Evolutionary conservation across 2,797 vertebrate genomes (phyloP).

Genomic region (Microcaecilia unicolor): DNA sequence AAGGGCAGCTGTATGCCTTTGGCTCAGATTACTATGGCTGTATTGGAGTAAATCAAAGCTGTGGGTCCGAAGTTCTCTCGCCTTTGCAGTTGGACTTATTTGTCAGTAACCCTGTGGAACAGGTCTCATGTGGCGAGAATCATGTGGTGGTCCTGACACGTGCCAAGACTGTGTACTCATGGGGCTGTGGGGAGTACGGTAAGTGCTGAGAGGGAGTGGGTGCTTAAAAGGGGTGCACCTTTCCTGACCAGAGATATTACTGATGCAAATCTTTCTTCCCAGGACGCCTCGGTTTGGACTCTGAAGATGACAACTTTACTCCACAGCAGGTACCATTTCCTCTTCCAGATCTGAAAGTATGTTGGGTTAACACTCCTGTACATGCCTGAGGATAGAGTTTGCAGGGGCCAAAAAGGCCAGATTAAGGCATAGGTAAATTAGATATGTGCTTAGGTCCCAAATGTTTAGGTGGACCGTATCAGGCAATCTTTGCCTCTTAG

Average conservation of each 20-base stretch:
- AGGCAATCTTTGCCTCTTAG: too few relatives aligned
- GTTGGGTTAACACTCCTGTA: too few relatives aligned
- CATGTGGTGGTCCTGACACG: conserved; percentile 87
- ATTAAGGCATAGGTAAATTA: too few relatives aligned
- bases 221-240: too few relatives aligned
- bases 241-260: neutral
- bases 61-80: conserved; percentile 76
- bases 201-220: conserved; percentile 21
- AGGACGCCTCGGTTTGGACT: conserved; percentile 93
- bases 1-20: conserved; percentile 94
- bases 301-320: conserved; percentile 85
- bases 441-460: too few relatives aligned
- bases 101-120: conserved; percentile 75
- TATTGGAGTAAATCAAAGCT: conserved; percentile 74
- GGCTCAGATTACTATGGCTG: conserved; percentile 97
- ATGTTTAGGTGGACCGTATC: too few relatives aligned
- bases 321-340: conserved; percentile 78
- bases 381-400: too few relatives aligned
- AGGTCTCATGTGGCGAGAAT: conserved; percentile 94
- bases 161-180: conserved; percentile 78
- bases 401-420: too few relatives aligned
- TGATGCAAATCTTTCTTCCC: conserved; percentile 15
- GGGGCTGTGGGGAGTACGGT: conserved; percentile 92
- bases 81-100: conserved; percentile 86
- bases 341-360: too few relatives aligned